Percentiles rank a stretch among this genome's conserved stretches.
phyloP scores from a whole-genome alignment of 2,888 invertebrate genomes.

The Brachyptera putata region DNA sequence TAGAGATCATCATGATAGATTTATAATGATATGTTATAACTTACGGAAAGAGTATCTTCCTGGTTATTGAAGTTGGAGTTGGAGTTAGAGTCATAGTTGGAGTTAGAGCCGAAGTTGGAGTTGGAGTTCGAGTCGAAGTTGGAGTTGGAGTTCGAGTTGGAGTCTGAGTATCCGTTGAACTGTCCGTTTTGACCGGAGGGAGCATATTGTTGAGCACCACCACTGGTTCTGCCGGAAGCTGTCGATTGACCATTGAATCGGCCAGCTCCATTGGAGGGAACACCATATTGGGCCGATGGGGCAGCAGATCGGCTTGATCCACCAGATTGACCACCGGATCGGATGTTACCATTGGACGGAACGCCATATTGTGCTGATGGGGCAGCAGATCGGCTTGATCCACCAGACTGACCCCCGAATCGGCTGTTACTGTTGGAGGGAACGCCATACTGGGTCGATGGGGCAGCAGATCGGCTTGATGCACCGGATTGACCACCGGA shows the following conservation, averaged over 20 bases:
- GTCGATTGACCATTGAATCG: background rate
- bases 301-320: background rate
- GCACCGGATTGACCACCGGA: background rate
- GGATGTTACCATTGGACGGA: background rate
- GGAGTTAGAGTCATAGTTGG: too few species aligned
- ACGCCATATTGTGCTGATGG: background rate
- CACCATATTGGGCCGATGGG: background rate
- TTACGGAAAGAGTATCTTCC: background rate
- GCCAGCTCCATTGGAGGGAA: too few species aligned
- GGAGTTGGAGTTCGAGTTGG: too few species aligned
- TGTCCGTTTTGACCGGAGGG: too few species aligned
- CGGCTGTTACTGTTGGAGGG: background rate
- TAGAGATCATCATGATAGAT: too few species aligned
- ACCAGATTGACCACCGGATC: background rate
- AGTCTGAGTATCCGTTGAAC: conserved; percentile 10
- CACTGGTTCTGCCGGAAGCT: too few species aligned
- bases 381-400: background rate
- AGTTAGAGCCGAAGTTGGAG: too few species aligned
- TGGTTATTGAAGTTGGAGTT: too few species aligned
- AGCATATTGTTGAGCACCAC: too few species aligned
- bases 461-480: background rate
- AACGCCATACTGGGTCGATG: background rate
- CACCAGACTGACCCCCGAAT: background rate
- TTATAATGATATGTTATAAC: too few species aligned
- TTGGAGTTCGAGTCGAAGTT: too few species aligned